Percentiles rank a stretch among this genome's conserved stretches.
Conservation (phyloP, 2,113 vertebrate species). For the Poeciliopsis prolifica region DNA sequence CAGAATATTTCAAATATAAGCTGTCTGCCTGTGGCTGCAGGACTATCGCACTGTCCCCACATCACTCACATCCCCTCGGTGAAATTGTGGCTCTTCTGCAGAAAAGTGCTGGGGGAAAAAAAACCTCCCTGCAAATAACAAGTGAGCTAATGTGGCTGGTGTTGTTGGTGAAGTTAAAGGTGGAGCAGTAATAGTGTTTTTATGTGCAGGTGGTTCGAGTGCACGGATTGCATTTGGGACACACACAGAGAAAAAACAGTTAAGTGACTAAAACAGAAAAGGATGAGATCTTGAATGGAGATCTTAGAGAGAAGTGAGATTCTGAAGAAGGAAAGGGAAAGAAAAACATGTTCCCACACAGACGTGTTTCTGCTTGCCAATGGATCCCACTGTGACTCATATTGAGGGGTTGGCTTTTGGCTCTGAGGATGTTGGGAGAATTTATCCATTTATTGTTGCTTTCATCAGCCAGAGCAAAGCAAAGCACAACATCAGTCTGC, state of each 20-base stretch:
- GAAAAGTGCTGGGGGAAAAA: constrained; percentile 1
- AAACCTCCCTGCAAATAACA: constrained; percentile 38
- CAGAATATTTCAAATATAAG: constrained; percentile 45
- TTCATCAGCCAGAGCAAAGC: constrained; percentile 47
- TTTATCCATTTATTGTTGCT: constrained; percentile 65
- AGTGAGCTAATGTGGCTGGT: constrained; percentile 13
- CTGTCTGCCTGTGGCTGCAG: constrained; percentile 23
- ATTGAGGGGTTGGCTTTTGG: constrained; percentile 59
- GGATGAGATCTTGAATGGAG: constrained; percentile 21
- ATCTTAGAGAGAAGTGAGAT: constrained; percentile 38
- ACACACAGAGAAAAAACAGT: constrained; percentile 6
- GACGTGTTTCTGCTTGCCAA: constrained; percentile 54
- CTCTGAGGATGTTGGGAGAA: constrained; percentile 41
- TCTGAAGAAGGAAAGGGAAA: constrained; percentile 26
- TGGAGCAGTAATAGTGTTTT: constrained; percentile 27
- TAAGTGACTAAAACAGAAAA: constrained; percentile 9
- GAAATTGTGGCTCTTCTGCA: constrained; percentile 6
- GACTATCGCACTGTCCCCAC: constrained; percentile 30
- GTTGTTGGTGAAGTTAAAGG: constrained; percentile 41
- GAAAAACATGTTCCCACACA: constrained; percentile 55
- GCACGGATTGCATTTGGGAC: neutral
- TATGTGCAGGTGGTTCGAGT: neutral
- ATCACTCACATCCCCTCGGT: constrained; percentile 22
- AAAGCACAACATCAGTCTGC: constrained; percentile 54
- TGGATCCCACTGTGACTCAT: constrained; percentile 67